A percentile compares a stretch with the other conserved stretches of the same genome.
These are phyloP conservation scores for Pitangus sulphuratus DNA, from an alignment of 2,797 vertebrate species.

Conservation along the genomic window DNA sequence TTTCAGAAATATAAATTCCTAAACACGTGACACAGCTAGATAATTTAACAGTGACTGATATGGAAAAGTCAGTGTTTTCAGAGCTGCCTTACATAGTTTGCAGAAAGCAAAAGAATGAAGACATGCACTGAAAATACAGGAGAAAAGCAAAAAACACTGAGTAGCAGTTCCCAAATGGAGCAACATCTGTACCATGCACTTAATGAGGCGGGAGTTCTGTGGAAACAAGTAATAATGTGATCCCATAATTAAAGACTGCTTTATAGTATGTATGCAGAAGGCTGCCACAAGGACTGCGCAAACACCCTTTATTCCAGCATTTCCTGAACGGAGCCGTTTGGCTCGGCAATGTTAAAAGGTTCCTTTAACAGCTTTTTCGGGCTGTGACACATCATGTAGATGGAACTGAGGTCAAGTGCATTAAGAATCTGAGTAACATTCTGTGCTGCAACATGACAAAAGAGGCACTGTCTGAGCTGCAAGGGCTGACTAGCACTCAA, in stretches of 20 bases:
- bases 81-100: neutral
- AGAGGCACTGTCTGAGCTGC: constrained; percentile 10
- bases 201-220: neutral
- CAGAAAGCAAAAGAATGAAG: neutral
- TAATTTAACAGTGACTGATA: neutral
- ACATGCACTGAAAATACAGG: neutral
- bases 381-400: constrained; percentile 15
- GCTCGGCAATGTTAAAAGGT: neutral
- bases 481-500: neutral
- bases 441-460: neutral
- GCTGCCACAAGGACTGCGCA: constrained; percentile 15
- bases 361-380: neutral
- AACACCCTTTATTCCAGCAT: neutral
- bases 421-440: neutral
- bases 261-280: neutral
- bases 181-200: neutral
- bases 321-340: constrained; percentile 42
- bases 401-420: constrained; percentile 20
- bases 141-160: neutral
- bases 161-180: neutral
- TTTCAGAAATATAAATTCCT: neutral
- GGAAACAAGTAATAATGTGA: constrained; percentile 42
- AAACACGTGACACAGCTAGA: neutral
- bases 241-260: constrained; percentile 27
- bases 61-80: neutral